Conservation (phyloP, 2,113 vertebrate species). For the Chrysemys picta region DNA sequence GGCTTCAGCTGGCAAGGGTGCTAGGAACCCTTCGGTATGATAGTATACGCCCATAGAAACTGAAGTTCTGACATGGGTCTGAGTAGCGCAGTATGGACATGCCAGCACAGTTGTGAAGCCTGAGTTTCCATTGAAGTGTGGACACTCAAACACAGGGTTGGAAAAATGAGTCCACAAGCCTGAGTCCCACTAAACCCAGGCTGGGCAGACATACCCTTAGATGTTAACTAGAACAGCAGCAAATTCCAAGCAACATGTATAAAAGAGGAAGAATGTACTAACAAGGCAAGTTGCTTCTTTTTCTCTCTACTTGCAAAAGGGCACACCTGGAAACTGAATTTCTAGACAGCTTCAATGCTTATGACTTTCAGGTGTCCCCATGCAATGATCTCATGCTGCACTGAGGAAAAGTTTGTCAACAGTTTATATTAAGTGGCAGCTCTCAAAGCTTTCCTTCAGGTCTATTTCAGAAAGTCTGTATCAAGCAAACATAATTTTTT, state of each 20-base stretch:
- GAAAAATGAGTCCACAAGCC: too few relatives aligned
- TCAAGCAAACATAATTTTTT: neutral
- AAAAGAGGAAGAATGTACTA: neutral
- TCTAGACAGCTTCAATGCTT: neutral
- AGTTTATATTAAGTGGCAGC: neutral
- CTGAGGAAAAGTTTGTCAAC: neutral
- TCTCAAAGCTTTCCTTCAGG: neutral
- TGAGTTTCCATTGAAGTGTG: too few relatives aligned
- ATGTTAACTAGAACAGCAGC: neutral
- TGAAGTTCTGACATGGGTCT: too few relatives aligned
- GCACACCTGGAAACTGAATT: neutral
- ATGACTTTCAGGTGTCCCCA: neutral
- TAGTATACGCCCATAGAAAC: too few relatives aligned
- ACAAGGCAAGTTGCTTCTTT: neutral
- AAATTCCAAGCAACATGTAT: neutral
- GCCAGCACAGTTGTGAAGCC: too few relatives aligned
- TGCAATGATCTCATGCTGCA: neutral
- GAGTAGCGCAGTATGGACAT: too few relatives aligned
- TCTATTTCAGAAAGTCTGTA: neutral
- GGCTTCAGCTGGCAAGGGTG: too few relatives aligned
- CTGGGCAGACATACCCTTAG: neutral
- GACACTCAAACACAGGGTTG: too few relatives aligned
- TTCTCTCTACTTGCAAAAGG: neutral
- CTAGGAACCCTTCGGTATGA: too few relatives aligned
- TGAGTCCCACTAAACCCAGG: too few relatives aligned